Evolutionary conservation across 2,888 invertebrate genomes (phyloP).

Genomic region (Tridacna gigas): DNA sequence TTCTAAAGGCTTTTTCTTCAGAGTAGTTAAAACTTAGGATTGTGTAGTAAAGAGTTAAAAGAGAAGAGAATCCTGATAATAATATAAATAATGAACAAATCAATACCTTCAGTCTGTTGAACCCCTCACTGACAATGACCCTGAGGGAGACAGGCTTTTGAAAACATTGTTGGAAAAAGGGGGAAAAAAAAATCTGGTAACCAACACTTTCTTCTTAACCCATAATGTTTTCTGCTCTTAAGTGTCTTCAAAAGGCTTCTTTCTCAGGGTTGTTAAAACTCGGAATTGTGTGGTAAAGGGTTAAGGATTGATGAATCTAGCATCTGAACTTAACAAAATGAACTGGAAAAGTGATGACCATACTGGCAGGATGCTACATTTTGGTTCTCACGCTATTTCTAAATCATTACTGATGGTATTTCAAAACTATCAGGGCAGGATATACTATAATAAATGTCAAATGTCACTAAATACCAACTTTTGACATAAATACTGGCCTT

Average conservation of each 20-base stretch:
- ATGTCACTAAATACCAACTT: conserved; percentile 23
- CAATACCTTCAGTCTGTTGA: too few relatives aligned
- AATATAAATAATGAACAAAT: too few relatives aligned
- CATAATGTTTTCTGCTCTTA: not conserved
- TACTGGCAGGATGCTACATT: not conserved
- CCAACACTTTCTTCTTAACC: not conserved
- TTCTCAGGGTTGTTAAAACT: not conserved
- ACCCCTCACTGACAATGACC: too few relatives aligned
- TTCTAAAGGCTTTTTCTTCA: too few relatives aligned
- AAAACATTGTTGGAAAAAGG: not conserved
- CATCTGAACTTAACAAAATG: too few relatives aligned
- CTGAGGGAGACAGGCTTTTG: too few relatives aligned
- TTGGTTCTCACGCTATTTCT: not conserved
- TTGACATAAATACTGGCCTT: not conserved
- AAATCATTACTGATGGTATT: not conserved
- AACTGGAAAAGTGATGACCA: not conserved
- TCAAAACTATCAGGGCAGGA: not conserved
- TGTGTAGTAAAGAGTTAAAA: too few relatives aligned
- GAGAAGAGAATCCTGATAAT: too few relatives aligned
- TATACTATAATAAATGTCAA: conserved; percentile 5
- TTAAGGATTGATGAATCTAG: too few relatives aligned
- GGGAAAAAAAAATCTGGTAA: not conserved
- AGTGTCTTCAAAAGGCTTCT: not conserved
- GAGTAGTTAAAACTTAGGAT: too few relatives aligned
- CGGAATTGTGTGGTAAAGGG: not conserved